Conservation (phyloP, 1,140 invertebrate species). For the Nautilus pompilius region DNA sequence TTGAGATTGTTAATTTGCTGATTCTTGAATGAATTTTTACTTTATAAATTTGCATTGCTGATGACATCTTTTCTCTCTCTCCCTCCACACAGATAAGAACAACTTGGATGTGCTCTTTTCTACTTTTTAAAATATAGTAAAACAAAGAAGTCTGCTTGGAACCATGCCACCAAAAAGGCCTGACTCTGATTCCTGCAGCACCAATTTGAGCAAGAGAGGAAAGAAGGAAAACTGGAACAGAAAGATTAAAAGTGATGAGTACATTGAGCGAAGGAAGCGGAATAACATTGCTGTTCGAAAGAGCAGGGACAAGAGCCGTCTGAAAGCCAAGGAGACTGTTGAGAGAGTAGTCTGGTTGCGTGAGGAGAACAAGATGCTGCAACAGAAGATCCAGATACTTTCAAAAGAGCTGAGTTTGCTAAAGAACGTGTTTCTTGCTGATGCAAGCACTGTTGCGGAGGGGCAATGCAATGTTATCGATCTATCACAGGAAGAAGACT, state of each 20-base stretch:
- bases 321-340: constrained; percentile 47
- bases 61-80: too few relatives aligned
- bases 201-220: too few relatives aligned
- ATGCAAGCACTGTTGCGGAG: constrained; percentile 31
- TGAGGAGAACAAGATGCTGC: constrained; percentile 45
- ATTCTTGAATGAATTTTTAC: too few relatives aligned
- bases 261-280: constrained; percentile 40
- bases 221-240: too few relatives aligned
- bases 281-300: constrained; percentile 54
- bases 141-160: too few relatives aligned
- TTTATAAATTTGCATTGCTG: too few relatives aligned
- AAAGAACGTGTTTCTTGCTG: constrained; percentile 48
- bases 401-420: constrained; percentile 50
- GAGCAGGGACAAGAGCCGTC: constrained; percentile 48
- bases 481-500: background rate
- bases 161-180: too few relatives aligned
- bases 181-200: too few relatives aligned
- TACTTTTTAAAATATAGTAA: too few relatives aligned
- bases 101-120: too few relatives aligned
- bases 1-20: too few relatives aligned
- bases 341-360: constrained; percentile 41
- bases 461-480: constrained; percentile 4
- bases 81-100: too few relatives aligned
- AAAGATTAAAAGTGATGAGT: constrained; percentile 49
- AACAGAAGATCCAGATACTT: constrained; percentile 48